phyloP scores from a whole-genome alignment of 2,797 vertebrate genomes.

The Heteromormyrus szaboi region DNA sequence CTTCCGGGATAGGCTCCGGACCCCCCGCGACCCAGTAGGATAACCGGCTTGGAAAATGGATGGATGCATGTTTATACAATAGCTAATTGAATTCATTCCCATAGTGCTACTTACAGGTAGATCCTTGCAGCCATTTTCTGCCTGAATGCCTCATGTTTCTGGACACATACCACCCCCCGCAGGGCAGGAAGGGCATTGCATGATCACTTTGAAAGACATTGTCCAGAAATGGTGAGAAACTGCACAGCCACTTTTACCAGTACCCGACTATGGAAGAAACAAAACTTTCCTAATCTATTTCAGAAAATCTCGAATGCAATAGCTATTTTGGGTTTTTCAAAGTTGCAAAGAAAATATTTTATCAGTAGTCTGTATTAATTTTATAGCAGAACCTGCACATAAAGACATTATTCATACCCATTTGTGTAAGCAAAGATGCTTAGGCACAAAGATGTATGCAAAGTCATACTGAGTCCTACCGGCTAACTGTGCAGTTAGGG shows the following conservation, averaged over 20 bases:
- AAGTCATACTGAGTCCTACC: not conserved
- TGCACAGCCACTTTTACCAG: not conserved
- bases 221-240: not conserved
- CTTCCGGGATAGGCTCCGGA: no score
- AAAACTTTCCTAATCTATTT: not conserved
- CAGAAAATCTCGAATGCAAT: not conserved
- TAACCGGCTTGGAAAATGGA: no score
- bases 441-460: not conserved
- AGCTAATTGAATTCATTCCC: not conserved
- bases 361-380: not conserved
- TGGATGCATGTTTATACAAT: not conserved
- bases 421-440: not conserved
- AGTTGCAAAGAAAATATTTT: not conserved
- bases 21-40: no score
- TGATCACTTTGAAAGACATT: not conserved
- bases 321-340: not conserved
- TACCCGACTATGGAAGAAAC: not conserved
- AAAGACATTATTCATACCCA: not conserved
- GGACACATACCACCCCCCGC: not conserved
- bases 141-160: not conserved
- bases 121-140: not conserved
- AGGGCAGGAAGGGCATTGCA: not conserved
- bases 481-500: not conserved
- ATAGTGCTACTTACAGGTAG: not conserved
- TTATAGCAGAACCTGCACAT: not conserved